These are phyloP conservation scores for Dioctria linearis DNA, from an alignment of 2,888 invertebrate genomes.

Conservation along the genomic window DNA sequence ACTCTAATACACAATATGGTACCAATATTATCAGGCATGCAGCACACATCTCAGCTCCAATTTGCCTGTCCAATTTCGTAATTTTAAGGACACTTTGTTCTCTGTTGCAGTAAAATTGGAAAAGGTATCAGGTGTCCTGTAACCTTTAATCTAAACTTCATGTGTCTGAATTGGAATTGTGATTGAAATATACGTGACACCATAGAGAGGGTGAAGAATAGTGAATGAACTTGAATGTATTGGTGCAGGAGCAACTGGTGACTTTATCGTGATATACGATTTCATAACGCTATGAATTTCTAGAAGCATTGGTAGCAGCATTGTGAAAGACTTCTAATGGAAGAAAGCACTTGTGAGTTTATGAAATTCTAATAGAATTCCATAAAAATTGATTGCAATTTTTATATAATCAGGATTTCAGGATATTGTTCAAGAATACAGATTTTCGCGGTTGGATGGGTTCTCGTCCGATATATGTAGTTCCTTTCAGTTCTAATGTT, in stretches of 20 bases:
- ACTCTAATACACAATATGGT: background rate
- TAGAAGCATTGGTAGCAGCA: too few relatives aligned
- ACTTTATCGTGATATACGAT: background rate
- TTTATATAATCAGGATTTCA: too few relatives aligned
- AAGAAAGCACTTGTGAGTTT: too few relatives aligned
- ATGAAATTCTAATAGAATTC: too few relatives aligned
- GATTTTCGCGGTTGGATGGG: too few relatives aligned
- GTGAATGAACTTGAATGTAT: background rate
- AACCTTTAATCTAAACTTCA: constrained; percentile 11
- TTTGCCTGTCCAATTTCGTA: constrained; percentile 4
- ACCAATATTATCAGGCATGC: background rate
- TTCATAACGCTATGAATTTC: too few relatives aligned
- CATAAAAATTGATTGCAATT: too few relatives aligned
- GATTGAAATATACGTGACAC: constrained; percentile 12
- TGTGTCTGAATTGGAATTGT: constrained; percentile 9
- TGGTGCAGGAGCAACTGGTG: background rate
- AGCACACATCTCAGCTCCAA: background rate
- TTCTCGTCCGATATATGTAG: too few relatives aligned
- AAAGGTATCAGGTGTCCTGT: constrained; percentile 7
- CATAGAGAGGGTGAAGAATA: background rate
- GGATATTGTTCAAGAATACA: too few relatives aligned
- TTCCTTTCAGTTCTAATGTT: too few relatives aligned
- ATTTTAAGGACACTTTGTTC: background rate
- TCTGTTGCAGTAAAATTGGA: background rate
- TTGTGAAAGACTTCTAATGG: too few relatives aligned